A percentile compares a stretch with the other conserved stretches of the same genome.
Conservation (phyloP, 2,888 invertebrate species). For the Melieria picta region DNA sequence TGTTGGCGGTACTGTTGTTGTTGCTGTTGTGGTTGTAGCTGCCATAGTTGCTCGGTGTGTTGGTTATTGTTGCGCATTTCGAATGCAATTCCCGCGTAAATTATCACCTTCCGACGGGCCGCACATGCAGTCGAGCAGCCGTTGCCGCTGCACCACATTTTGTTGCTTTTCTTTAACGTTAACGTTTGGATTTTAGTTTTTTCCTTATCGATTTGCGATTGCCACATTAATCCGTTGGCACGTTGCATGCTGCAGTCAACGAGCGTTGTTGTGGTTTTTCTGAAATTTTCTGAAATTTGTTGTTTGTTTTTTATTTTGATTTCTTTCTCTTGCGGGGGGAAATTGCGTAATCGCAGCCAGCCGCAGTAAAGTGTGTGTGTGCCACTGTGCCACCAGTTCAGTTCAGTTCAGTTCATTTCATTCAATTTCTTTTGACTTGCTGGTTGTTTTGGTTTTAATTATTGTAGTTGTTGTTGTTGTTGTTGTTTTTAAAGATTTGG, state of each 20-base stretch:
- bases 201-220: background rate
- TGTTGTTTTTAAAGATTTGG: background rate
- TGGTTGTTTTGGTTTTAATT: background rate
- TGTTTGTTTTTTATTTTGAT: background rate
- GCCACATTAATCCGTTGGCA: background rate
- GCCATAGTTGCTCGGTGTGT: background rate
- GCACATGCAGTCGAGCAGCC: background rate
- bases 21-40: background rate
- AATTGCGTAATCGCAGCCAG: background rate
- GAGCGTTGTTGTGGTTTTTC: background rate
- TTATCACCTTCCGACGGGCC: slow-evolving; percentile 6
- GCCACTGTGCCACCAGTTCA: background rate
- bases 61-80: background rate
- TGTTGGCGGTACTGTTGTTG: no score
- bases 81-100: slow-evolving; percentile 5
- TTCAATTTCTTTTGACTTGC: no score
- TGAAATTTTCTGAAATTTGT: background rate
- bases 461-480: background rate
- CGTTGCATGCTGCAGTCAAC: background rate
- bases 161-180: background rate
- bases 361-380: background rate
- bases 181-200: background rate
- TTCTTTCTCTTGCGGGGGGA: background rate
- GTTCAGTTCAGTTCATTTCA: no score
- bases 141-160: slow-evolving; percentile 3